phyloP scores from a whole-genome alignment of 2,888 invertebrate species.

The Neoitamus cyanurus region DNA sequence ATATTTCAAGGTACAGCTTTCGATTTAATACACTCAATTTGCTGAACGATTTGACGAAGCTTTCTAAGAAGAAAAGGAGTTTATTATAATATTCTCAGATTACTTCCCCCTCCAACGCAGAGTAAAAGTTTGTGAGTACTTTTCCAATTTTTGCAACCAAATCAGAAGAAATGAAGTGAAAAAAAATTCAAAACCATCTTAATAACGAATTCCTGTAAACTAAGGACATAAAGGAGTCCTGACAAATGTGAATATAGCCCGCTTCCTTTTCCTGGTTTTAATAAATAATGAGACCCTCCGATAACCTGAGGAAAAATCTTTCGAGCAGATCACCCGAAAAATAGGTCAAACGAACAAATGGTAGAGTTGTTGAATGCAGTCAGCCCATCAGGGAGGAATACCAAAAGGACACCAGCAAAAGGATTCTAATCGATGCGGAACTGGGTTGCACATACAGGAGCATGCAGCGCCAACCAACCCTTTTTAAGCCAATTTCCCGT shows the following conservation, averaged over 20 bases:
- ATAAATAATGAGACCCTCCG: background rate
- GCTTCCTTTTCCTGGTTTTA: background rate
- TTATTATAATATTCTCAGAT: no score
- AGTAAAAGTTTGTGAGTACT: no score
- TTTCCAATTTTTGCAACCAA: no score
- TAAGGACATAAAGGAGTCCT: background rate
- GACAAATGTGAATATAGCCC: background rate
- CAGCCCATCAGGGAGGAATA: background rate
- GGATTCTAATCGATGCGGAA: background rate
- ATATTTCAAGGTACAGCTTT: no score
- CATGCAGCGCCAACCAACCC: background rate
- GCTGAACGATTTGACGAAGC: no score
- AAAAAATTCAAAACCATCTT: background rate
- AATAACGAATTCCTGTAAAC: background rate
- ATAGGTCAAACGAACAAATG: conserved; percentile 24
- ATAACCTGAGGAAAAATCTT: background rate
- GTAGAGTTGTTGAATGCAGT: background rate
- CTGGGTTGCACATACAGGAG: background rate
- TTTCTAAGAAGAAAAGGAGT: no score
- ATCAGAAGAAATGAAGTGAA: background rate
- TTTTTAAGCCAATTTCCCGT: background rate
- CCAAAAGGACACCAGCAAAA: background rate
- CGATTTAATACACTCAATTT: no score
- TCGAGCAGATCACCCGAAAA: background rate
- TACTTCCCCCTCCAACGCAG: no score